Evolutionary conservation across 2,888 invertebrate species (phyloP), one percentile per base, ranked within the genome.

Genomic region (Apamea sordens): DNA sequence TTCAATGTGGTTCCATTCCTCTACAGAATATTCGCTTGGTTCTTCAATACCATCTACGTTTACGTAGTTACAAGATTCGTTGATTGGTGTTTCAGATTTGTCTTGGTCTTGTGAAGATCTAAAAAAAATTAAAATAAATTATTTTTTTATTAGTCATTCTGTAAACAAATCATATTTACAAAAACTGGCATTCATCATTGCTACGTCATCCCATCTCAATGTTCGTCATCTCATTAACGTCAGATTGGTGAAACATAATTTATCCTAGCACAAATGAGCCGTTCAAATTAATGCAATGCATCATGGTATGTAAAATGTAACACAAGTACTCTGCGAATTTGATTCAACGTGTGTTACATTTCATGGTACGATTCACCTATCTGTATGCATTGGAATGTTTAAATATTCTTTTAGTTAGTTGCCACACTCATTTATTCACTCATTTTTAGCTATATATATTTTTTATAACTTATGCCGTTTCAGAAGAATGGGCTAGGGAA

Each of bases 1-100:
- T 28, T 90, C 89, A 21, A 80, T 75, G 36, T 82, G 84, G 53
- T 79, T 80, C 87, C 89, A 90, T 28, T 87, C 86, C n/a, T 91
- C 88, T 65, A 82, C 69, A 36, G 84, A 79, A 73, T 77, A 85
- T 36, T 88, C 90, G 56, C 70, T 82, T 50, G 81, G 72, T 64
- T 69, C 84, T 47, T 89, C 87, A 56, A 80, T 82, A 5, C 79
- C 86, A 44, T 89, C 86, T 10, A 79, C 80, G 32, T 80, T 81
- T 24, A 83, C 73, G 44, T 80, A 87, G 59, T 77, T 84, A 65
- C 79, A 76, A 56, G 83, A 65, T 18, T 86, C 86, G 68, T 85
- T 84, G 47, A 80, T 77, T 15, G 68, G 47, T 13, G 41, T 76
- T 44, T 86, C 84, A 63, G 86, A 68, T 67, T 80, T 79, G 13